Percentiles rank a stretch among this genome's conserved stretches.
phyloP scores from a whole-genome alignment of 2,888 invertebrate genomes.

The Acrobasis suavella region DNA sequence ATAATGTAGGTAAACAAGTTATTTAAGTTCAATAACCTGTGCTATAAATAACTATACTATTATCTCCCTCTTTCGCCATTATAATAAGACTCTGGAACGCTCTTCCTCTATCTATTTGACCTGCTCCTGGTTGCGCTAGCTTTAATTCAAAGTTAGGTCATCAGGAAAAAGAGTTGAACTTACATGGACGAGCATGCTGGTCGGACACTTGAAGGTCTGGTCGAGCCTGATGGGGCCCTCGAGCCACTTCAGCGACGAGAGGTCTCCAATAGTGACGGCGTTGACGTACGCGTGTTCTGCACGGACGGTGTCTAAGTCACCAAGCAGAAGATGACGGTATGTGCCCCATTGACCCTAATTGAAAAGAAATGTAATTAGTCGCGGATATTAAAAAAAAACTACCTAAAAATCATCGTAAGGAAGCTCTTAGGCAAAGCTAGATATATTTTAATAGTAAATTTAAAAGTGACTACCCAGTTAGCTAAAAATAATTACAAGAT shows the following conservation, averaged over 20 bases:
- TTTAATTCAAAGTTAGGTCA: too few relatives aligned
- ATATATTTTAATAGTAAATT: not conserved
- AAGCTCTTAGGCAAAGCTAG: not conserved
- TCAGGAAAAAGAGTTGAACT: conserved; percentile 37
- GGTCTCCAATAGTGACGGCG: conserved; percentile 90
- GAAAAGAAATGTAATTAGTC: conserved; percentile 16
- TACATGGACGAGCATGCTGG: conserved; percentile 61
- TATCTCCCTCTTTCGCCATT: too few relatives aligned
- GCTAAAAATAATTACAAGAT: not conserved
- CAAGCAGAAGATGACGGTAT: conserved; percentile 90
- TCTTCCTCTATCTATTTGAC: too few relatives aligned
- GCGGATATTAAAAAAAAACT: not conserved
- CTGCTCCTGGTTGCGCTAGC: too few relatives aligned
- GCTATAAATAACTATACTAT: too few relatives aligned
- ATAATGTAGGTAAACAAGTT: too few relatives aligned
- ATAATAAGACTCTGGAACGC: too few relatives aligned
- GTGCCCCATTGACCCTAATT: conserved; percentile 86
- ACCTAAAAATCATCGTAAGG: too few relatives aligned
- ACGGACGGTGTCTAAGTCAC: conserved; percentile 66
- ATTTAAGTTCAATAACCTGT: too few relatives aligned
- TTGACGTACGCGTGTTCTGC: conserved; percentile 89
- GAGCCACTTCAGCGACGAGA: conserved; percentile 88
- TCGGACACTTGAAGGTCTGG: conserved; percentile 51
- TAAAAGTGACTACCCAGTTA: conserved; percentile 12
- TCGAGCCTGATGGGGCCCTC: conserved; percentile 83